Evolutionary conservation across 2,113 vertebrate species (phyloP).

Genomic region (Varanus salvator): DNA sequence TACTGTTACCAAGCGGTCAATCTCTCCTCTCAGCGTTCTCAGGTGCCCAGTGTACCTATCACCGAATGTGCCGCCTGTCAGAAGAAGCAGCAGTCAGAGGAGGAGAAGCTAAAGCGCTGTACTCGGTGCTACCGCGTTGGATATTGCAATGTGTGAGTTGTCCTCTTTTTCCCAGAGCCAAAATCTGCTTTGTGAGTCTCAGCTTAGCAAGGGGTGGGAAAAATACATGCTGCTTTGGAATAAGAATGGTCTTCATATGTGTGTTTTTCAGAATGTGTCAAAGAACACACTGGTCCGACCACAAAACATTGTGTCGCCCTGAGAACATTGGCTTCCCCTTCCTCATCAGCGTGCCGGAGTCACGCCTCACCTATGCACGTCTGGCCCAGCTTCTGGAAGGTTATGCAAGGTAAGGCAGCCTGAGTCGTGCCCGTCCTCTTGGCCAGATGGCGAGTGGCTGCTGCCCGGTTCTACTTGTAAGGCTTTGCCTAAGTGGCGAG

Average conservation of each 20-base stretch:
- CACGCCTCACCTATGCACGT: constrained; percentile 89
- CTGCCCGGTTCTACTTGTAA: neutral
- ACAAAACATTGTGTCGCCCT: constrained; percentile 89
- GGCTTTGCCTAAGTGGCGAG: neutral
- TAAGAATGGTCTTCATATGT: neutral
- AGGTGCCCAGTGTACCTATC: constrained; percentile 90
- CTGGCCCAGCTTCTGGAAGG: constrained; percentile 93
- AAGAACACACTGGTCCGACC: constrained; percentile 93
- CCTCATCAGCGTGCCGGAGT: constrained; percentile 92
- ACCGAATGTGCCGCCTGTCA: constrained; percentile 94
- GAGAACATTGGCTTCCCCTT: constrained; percentile 96
- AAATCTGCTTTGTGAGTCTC: neutral
- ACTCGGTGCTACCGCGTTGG: constrained; percentile 96
- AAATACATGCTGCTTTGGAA: neutral
- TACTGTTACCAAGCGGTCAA: neutral
- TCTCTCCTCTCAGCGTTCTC: constrained; percentile 84
- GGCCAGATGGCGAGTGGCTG: neutral
- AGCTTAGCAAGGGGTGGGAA: too few relatives aligned
- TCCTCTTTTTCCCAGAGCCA: neutral
- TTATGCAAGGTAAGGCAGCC: constrained; percentile 87
- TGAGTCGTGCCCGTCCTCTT: neutral
- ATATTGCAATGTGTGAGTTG: constrained; percentile 97
- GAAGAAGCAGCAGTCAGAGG: constrained; percentile 90
- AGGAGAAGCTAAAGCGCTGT: constrained; percentile 95
- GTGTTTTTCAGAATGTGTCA: constrained; percentile 86